Evolutionary conservation across 2,888 invertebrate species (phyloP), one percentile per base, ranked within the genome.

Genomic region (Pheosia gnoma): DNA sequence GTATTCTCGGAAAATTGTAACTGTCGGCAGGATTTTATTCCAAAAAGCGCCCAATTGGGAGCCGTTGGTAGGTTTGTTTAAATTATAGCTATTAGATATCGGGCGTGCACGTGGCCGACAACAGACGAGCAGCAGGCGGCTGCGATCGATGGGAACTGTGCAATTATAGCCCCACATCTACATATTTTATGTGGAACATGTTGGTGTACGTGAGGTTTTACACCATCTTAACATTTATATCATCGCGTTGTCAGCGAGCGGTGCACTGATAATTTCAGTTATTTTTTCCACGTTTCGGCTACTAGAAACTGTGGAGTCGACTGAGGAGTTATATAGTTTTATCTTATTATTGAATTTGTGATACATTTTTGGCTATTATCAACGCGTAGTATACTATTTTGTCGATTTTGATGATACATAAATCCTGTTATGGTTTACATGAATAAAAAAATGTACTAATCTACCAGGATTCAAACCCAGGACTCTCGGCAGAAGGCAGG

Each of bases 51-150:
- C 81, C 84, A 82, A 87, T 85, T 81, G 84, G 80, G 77, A 80
- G 66, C 75, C 63, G 75, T 75, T 74, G 66, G 64, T 76, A 70
- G 83, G 84, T 89, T 91, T 91, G 91, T 91, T 91, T 91, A 88
- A 83, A 84, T 83, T 88, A 89, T 80, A 80, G 83, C 84, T 81
- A 84, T 85, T 88, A 84, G 85, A 78, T 80, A 78, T 76, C 77
- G 71, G 78, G 81, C 83, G 79, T 82, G 85, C 88, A 88, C 81
- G 84, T 87, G 88, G 85, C 82, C 83, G 91, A 78, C 83, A 86
- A 91, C 86, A 82, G 91, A 91, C 86, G 81, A 78, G 81, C 72
- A 72, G 72, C 91, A 90, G 90, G 83, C 86, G 79, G 75, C 73
- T 68, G 75, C 79, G 82, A 77, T 73, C 72, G 72, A 71, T 85